Evolutionary conservation across 1,140 invertebrate species (phyloP).

Genomic region (Eurosta solidaginis): DNA sequence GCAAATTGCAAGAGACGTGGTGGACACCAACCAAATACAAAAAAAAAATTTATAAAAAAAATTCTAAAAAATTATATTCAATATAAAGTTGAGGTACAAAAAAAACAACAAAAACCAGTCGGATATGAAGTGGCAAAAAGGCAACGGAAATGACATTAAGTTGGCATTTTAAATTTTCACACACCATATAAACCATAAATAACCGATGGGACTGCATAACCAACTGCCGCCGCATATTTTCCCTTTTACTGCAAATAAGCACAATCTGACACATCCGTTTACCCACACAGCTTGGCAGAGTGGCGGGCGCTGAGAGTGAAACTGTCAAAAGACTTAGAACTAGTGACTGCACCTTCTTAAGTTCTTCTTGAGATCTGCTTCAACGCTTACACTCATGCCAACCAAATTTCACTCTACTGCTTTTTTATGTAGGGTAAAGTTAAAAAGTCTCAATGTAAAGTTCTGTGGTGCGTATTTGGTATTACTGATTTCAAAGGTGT

Average conservation of each 20-base stretch:
- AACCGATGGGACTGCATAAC: background rate
- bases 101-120: background rate
- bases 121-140: background rate
- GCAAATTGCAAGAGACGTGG: constrained; percentile 20
- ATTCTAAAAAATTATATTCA: background rate
- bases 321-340: background rate
- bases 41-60: background rate
- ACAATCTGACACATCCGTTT: background rate
- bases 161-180: constrained; percentile 24
- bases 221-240: background rate
- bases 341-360: background rate
- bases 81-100: background rate
- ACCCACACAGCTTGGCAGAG: background rate
- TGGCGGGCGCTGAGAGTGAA: background rate
- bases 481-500: too few relatives aligned
- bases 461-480: too few relatives aligned
- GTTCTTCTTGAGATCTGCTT: background rate
- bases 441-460: background rate
- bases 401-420: too few relatives aligned
- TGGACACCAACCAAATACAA: background rate
- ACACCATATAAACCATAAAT: constrained; percentile 11
- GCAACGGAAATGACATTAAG: constrained; percentile 20
- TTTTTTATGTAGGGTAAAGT: background rate
- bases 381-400: background rate
- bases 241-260: too few relatives aligned